Percentiles rank a stretch among this genome's conserved stretches.
Conservation (phyloP, 2,888 invertebrate genomes). For the Incurvaria masculella region DNA sequence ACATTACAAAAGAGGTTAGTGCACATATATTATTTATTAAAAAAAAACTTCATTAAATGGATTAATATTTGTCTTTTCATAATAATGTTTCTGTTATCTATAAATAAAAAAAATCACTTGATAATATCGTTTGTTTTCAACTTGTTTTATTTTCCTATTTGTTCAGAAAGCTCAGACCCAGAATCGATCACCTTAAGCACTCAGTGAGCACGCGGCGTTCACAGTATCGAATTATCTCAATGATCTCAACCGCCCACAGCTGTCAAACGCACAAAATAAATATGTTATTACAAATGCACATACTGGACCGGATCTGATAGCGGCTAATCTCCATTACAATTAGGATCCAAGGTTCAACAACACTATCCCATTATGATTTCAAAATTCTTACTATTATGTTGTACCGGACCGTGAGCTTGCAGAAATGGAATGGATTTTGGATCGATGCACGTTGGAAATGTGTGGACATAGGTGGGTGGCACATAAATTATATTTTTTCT, state of each 20-base stretch:
- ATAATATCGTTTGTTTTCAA: too few relatives aligned
- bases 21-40: too few relatives aligned
- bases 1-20: too few relatives aligned
- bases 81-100: too few relatives aligned
- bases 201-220: background rate
- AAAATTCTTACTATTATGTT: background rate
- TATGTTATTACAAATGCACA: slow-evolving; percentile 51
- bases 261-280: slow-evolving; percentile 53
- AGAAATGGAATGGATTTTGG: background rate
- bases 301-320: slow-evolving; percentile 45
- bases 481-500: too few relatives aligned
- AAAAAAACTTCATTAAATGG: too few relatives aligned
- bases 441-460: background rate
- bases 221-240: slow-evolving; percentile 25
- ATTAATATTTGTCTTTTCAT: too few relatives aligned
- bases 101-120: too few relatives aligned
- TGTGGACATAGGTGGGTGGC: too few relatives aligned
- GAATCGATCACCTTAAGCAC: background rate
- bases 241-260: slow-evolving; percentile 46
- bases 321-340: slow-evolving; percentile 52
- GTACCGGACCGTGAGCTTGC: background rate
- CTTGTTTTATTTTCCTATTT: too few relatives aligned
- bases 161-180: too few relatives aligned
- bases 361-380: slow-evolving; percentile 20
- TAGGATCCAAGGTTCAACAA: slow-evolving; percentile 41